These are phyloP conservation scores for Tympanuchus pallidicinctus DNA, from an alignment of 2,113 vertebrate genomes.

Conservation along the genomic window DNA sequence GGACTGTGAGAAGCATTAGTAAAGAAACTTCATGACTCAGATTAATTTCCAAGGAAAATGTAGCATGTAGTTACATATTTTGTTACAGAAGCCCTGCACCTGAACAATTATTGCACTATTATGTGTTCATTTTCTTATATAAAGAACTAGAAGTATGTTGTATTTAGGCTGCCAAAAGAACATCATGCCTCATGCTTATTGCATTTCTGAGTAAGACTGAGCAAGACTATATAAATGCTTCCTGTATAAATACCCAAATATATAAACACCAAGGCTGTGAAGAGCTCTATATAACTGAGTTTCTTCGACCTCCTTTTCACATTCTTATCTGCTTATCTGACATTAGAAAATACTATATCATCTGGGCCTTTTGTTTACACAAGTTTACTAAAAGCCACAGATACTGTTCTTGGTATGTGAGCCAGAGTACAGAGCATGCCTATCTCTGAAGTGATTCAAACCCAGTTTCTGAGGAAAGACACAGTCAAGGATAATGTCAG, in stretches of 20 bases:
- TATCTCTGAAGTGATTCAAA: not conserved
- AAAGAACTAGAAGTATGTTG: not conserved
- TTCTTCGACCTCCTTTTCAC: not conserved
- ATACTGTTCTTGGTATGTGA: not conserved
- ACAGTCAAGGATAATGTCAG: not conserved
- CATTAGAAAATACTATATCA: not conserved
- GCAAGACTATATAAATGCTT: not conserved
- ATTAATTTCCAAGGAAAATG: not conserved
- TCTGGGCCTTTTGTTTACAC: not conserved
- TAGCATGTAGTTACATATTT: not conserved
- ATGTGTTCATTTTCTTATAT: not conserved
- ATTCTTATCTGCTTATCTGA: not conserved
- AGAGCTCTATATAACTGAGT: not conserved
- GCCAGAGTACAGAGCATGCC: not conserved
- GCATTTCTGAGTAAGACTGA: not conserved
- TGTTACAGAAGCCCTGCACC: not conserved
- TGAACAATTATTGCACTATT: not conserved
- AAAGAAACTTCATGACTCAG: not conserved
- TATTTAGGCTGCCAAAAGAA: not conserved
- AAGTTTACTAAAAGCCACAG: not conserved
- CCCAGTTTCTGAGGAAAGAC: not conserved
- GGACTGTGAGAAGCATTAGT: rapidly evolving
- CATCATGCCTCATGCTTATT: not conserved
- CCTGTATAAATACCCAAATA: not conserved
- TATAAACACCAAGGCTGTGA: not conserved